phyloP scores from a whole-genome alignment of 2,113 vertebrate species.

The Pachycephala philippinensis region DNA sequence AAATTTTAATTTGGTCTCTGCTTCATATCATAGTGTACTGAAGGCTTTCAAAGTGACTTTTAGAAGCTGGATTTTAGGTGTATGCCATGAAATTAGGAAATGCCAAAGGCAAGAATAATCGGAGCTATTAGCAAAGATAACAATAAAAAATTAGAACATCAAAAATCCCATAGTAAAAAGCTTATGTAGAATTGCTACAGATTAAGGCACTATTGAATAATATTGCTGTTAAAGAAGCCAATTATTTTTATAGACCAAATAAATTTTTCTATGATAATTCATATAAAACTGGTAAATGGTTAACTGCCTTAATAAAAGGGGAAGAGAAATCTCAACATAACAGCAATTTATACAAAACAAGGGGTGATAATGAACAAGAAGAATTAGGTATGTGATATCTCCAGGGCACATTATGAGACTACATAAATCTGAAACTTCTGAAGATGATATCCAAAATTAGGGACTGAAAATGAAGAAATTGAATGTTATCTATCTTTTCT shows the following conservation, averaged over 20 bases:
- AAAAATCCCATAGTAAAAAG: slow-evolving; percentile 68
- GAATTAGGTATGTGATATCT: slow-evolving; percentile 41
- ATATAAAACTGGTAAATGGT: slow-evolving; percentile 73
- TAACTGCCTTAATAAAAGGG: slow-evolving; percentile 71
- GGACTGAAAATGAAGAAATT: slow-evolving; percentile 23
- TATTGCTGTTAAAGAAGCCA: slow-evolving; percentile 72
- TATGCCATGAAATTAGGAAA: slow-evolving; percentile 62
- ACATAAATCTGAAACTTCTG: slow-evolving; percentile 50
- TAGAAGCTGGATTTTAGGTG: slow-evolving; percentile 60
- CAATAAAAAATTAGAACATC: slow-evolving; percentile 72
- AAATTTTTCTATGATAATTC: slow-evolving; percentile 76
- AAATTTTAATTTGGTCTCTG: slow-evolving; percentile 73
- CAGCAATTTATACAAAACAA: slow-evolving; percentile 75
- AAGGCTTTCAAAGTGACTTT: slow-evolving; percentile 61
- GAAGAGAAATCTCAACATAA: slow-evolving; percentile 61
- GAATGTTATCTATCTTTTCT: background rate
- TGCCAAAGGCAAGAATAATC: slow-evolving; percentile 68
- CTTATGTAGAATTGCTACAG: slow-evolving; percentile 62
- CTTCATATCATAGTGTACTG: slow-evolving; percentile 39
- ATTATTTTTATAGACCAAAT: slow-evolving; percentile 78
- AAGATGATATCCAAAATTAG: slow-evolving; percentile 35
- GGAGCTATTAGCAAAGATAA: slow-evolving; percentile 63
- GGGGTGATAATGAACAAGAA: slow-evolving; percentile 53
- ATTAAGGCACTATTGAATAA: slow-evolving; percentile 73
- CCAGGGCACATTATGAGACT: slow-evolving; percentile 33